Evolutionary conservation across 2,888 invertebrate genomes (phyloP).

Genomic region (Galerucella calmariensis): DNA sequence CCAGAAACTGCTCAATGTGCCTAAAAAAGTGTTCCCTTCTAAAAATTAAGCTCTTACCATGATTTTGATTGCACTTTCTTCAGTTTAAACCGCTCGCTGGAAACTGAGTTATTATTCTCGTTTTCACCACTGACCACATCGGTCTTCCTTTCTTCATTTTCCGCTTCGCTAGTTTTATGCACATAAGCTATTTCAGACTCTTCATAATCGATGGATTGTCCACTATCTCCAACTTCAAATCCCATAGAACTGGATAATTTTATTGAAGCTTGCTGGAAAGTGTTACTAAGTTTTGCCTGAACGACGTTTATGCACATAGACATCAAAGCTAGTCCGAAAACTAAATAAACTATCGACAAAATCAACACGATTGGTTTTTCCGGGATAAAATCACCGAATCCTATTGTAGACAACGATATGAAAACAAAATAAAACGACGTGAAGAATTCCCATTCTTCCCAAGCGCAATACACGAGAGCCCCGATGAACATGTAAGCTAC

Average conservation of each 20-base stretch:
- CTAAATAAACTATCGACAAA: slow-evolving; percentile 90
- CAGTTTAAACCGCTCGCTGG: not conserved
- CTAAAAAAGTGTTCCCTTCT: not conserved
- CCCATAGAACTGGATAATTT: slow-evolving; percentile 89
- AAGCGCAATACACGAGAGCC: slow-evolving; percentile 79
- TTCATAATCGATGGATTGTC: not conserved
- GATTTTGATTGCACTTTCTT: not conserved
- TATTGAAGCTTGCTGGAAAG: slow-evolving; percentile 85
- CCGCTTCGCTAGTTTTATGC: not conserved
- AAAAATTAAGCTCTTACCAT: not conserved
- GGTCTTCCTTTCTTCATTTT: not conserved
- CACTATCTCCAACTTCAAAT: slow-evolving; percentile 72
- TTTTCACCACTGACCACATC: not conserved
- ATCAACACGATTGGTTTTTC: slow-evolving; percentile 85
- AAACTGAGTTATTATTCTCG: slow-evolving; percentile 1
- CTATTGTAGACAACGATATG: slow-evolving; percentile 96
- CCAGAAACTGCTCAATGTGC: no score
- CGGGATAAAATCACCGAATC: slow-evolving; percentile 94
- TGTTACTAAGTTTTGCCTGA: slow-evolving; percentile 81
- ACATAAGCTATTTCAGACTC: not conserved
- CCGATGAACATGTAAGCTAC: slow-evolving; percentile 89
- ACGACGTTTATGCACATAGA: slow-evolving; percentile 98
- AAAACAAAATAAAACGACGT: slow-evolving; percentile 97
- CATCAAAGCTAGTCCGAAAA: slow-evolving; percentile 93
- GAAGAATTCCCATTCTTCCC: slow-evolving; percentile 91